These are phyloP conservation scores for Platyrinchus mystaceus DNA, from an alignment of 2,797 vertebrate genomes.

Conservation along the genomic window DNA sequence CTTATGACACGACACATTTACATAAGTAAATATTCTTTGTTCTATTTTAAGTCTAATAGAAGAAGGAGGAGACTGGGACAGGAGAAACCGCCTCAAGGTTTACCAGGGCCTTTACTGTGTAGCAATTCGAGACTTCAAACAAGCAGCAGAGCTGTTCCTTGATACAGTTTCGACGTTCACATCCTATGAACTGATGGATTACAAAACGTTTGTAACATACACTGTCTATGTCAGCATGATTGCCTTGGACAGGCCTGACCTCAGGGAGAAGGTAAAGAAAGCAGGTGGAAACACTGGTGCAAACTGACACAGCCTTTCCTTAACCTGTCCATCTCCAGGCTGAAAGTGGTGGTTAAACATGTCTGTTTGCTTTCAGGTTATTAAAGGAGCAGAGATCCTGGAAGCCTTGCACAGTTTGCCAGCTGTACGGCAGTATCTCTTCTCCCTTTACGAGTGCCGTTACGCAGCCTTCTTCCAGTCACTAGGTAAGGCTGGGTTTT, in stretches of 20 bases:
- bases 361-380: slow-evolving; percentile 80
- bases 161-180: slow-evolving; percentile 98
- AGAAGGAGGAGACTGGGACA: slow-evolving; percentile 98
- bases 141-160: slow-evolving; percentile 96
- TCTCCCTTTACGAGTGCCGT: slow-evolving; percentile 95
- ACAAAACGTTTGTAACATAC: slow-evolving; percentile 98
- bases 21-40: not conserved
- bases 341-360: not conserved
- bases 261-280: slow-evolving; percentile 90
- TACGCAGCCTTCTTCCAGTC: slow-evolving; percentile 97
- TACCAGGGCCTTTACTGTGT: slow-evolving; percentile 98
- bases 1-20: not conserved
- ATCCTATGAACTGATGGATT: slow-evolving; percentile 99
- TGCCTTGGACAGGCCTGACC: slow-evolving; percentile 93
- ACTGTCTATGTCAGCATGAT: slow-evolving; percentile 99
- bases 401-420: slow-evolving; percentile 95
- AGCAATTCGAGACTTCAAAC: slow-evolving; percentile 96
- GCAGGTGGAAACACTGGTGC: not conserved
- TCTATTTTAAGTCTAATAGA: slow-evolving; percentile 87
- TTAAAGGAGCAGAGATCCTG: slow-evolving; percentile 97
- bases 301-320: not conserved
- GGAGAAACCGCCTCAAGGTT: slow-evolving; percentile 96
- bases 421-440: slow-evolving; percentile 92
- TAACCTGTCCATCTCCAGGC: not conserved
- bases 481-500: slow-evolving; percentile 79